Percentiles rank a stretch among this genome's conserved stretches.
Conservation (phyloP, 1,140 invertebrate genomes). For the Drosophila tristis region DNA sequence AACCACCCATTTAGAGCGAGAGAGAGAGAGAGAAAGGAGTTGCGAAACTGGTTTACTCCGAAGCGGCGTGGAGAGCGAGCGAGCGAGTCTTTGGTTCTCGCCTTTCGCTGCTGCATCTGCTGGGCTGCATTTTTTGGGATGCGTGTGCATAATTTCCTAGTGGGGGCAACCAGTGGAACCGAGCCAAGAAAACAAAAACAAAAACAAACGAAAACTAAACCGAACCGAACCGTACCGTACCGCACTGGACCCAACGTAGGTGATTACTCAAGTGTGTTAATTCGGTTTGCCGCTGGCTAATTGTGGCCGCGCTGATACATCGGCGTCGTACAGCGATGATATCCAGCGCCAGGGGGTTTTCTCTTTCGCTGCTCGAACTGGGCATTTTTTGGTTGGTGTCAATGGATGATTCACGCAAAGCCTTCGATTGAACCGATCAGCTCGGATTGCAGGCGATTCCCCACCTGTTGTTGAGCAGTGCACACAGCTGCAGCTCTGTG, state of each 20-base stretch:
- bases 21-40: not conserved
- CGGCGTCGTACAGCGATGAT: not conserved
- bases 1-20: conserved; percentile 18
- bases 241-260: conserved; percentile 5
- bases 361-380: conserved; percentile 19
- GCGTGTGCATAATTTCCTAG: conserved; percentile 73
- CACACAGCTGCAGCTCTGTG: conserved; percentile 9
- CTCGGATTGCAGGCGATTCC: conserved; percentile 13
- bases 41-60: conserved; percentile 57
- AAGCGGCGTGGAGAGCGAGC: not conserved
- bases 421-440: not conserved
- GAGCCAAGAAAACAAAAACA: conserved; percentile 33
- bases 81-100: conserved; percentile 29
- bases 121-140: conserved; percentile 47
- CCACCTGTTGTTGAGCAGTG: conserved; percentile 16
- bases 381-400: conserved; percentile 6
- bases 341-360: conserved; percentile 28
- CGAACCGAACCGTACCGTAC: conserved; percentile 2
- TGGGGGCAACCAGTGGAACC: conserved; percentile 53
- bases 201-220: conserved; percentile 2
- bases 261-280: conserved; percentile 34
- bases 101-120: conserved; percentile 49
- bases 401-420: conserved; percentile 22
- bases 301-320: conserved; percentile 14
- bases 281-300: conserved; percentile 29